Evolutionary conservation across 2,888 invertebrate genomes (phyloP).

Genomic region (Agrilus biguttatus): DNA sequence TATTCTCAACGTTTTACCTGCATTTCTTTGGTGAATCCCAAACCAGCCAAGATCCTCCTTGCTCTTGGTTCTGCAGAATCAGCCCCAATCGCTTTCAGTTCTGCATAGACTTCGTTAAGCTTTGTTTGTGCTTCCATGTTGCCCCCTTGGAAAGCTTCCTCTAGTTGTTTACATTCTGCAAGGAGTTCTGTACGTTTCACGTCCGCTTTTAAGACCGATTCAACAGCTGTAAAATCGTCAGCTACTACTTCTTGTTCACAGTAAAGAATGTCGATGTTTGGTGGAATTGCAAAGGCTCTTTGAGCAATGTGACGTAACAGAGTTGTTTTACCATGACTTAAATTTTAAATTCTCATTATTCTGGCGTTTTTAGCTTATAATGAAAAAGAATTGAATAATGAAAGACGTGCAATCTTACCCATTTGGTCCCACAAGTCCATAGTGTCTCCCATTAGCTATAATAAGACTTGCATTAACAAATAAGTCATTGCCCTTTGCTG

Average conservation of each 20-base stretch:
- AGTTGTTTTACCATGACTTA: constrained; percentile 94
- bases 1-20: constrained; percentile 34
- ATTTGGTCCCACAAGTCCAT: constrained; percentile 97
- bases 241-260: constrained; percentile 98
- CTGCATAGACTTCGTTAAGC: constrained; percentile 85
- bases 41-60: constrained; percentile 88
- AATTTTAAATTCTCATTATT: constrained; percentile 7
- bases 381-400: too few species aligned
- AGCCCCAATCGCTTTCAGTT: constrained; percentile 90
- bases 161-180: constrained; percentile 70
- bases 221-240: constrained; percentile 84
- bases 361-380: too few species aligned
- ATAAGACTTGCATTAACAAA: constrained; percentile 91
- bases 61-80: constrained; percentile 97
- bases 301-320: constrained; percentile 83
- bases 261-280: constrained; percentile 87
- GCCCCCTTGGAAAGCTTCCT: constrained; percentile 58
- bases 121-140: constrained; percentile 59
- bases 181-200: constrained; percentile 71
- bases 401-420: constrained; percentile 41
- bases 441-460: constrained; percentile 86
- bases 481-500: constrained; percentile 92
- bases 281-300: constrained; percentile 84
- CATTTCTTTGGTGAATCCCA: constrained; percentile 83
- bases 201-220: constrained; percentile 87